Percentiles rank a stretch among this genome's conserved stretches.
Conservation (phyloP, 2,797 vertebrate genomes). For the Megaceryle alcyon region DNA sequence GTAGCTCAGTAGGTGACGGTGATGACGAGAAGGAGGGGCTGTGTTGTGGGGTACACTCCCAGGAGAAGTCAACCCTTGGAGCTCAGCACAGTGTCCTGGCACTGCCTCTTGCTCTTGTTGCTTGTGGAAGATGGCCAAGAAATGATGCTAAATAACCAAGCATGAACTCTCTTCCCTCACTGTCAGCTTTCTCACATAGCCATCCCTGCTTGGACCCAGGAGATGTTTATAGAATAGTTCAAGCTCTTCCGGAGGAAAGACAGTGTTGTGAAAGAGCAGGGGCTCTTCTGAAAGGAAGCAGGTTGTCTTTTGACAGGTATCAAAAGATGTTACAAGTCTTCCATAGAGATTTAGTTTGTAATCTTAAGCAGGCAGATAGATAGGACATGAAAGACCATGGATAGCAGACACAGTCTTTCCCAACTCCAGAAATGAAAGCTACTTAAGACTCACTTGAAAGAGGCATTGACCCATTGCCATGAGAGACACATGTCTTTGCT, state of each 20-base stretch:
- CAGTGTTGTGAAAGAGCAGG: not conserved
- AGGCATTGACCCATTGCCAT: not conserved
- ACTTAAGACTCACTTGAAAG: not conserved
- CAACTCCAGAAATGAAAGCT: not conserved
- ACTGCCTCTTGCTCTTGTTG: not conserved
- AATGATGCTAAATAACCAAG: not conserved
- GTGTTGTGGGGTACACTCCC: accelerated
- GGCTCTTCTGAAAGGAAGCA: not conserved
- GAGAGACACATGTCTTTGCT: not conserved
- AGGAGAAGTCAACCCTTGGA: not conserved
- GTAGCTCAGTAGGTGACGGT: not conserved
- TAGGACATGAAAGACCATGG: not conserved
- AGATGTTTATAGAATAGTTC: not conserved
- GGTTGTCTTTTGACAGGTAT: not conserved
- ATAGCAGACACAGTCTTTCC: not conserved
- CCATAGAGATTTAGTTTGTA: not conserved
- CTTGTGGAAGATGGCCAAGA: not conserved
- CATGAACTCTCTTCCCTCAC: not conserved
- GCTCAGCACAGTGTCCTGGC: not conserved
- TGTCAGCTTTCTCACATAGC: not conserved
- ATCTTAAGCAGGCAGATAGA: not conserved
- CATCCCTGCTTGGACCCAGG: accelerated
- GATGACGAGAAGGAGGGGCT: not conserved
- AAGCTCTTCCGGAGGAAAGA: not conserved
- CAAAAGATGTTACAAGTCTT: not conserved